Conservation (phyloP, 2,113 vertebrate species). For the Arothron firmamentum region DNA sequence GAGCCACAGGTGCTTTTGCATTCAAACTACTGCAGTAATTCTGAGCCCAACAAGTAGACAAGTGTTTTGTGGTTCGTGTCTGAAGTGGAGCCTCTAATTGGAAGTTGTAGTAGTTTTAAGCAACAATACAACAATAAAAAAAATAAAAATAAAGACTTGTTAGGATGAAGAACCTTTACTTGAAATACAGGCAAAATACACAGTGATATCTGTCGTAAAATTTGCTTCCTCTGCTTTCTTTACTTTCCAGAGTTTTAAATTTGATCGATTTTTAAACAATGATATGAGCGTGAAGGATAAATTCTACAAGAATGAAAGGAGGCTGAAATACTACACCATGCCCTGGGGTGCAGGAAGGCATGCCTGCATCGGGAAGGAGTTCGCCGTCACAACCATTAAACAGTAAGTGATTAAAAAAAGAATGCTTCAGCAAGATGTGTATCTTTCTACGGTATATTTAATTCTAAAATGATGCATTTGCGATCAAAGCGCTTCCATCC, state of each 20-base stretch:
- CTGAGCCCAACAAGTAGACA: no score
- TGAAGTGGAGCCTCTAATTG: no score
- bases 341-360: slow-evolving; percentile 80
- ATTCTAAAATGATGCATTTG: slow-evolving; percentile 14
- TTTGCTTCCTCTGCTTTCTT: neutral
- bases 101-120: neutral
- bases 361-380: slow-evolving; percentile 65
- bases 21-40: no score
- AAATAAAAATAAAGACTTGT: neutral
- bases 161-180: neutral
- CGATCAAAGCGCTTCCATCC: slow-evolving; percentile 33
- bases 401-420: slow-evolving; percentile 66
- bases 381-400: slow-evolving; percentile 75
- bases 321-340: slow-evolving; percentile 75
- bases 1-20: slow-evolving; percentile 77
- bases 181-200: neutral
- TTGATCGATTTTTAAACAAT: slow-evolving; percentile 77
- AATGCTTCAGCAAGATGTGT: neutral
- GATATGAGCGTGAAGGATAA: slow-evolving; percentile 70
- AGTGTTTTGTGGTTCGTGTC: no score
- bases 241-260: slow-evolving; percentile 74
- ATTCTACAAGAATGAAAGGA: slow-evolving; percentile 76
- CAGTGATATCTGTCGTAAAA: neutral
- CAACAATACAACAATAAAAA: neutral
- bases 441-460: slow-evolving; percentile 4